Percentiles rank a stretch among this genome's conserved stretches.
Evolutionary conservation across 2,888 invertebrate species (phyloP).

Genomic region (Hydrotaea diabolus): DNA sequence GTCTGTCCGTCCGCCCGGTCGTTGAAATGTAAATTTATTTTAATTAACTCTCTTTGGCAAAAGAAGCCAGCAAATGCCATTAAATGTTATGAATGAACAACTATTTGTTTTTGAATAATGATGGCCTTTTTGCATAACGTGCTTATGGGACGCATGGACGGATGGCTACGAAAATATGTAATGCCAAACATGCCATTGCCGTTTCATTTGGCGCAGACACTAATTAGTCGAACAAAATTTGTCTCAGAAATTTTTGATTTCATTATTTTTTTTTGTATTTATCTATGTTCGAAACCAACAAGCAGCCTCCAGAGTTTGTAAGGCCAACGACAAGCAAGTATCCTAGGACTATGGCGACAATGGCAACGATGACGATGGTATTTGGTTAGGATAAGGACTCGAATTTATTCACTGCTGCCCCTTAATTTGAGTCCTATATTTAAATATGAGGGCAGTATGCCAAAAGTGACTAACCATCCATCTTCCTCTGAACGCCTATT

Average conservation of each 20-base stretch:
- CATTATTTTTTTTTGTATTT: neutral
- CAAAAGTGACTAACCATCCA: neutral
- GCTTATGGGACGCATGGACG: neutral
- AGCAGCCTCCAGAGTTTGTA: neutral
- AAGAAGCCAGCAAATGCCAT: conserved; percentile 28
- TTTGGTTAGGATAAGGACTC: neutral
- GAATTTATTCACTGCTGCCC: neutral
- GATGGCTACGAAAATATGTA: neutral
- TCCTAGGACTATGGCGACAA: no score
- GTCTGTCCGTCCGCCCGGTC: neutral
- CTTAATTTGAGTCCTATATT: neutral
- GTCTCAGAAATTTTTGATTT: conserved; percentile 22
- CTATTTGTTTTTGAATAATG: conserved; percentile 19
- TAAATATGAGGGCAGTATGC: neutral
- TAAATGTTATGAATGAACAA: conserved; percentile 44
- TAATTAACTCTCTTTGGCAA: conserved; percentile 56
- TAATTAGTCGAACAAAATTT: conserved; percentile 43
- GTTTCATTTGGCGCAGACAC: conserved; percentile 37
- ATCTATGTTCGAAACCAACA: neutral
- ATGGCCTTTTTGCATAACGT: neutral
- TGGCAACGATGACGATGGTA: neutral
- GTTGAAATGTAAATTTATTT: conserved; percentile 58
- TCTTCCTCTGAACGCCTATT: neutral
- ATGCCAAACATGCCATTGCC: conserved; percentile 29
- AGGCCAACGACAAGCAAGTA: neutral